Evolutionary conservation across 2,113 vertebrate genomes (phyloP), one percentile per base, ranked within the genome.

Genomic region (Pleuronectes platessa): DNA sequence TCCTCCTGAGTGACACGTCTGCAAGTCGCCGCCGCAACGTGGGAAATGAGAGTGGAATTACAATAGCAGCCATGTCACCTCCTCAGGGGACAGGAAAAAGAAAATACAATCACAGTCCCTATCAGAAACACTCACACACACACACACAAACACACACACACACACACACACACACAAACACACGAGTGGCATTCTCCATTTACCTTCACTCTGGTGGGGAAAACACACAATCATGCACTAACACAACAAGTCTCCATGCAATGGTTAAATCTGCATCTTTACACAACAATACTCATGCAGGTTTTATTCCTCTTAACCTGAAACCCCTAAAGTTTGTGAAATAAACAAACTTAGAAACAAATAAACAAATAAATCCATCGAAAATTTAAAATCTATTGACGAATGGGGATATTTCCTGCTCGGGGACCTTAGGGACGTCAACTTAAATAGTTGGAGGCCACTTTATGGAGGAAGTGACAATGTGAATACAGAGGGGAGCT

Each of bases 21-120:
- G 79, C 90, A 85, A 85, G 88, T 92, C 86, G 66, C 87, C 76
- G 62, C 77, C 69, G 84, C 81, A 74, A 83, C 79, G 81, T 74
- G 82, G 93, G 89, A 93, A 94, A 94, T 94, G 92, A 92, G 90
- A 94, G 90, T 89, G 92, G 91, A 93, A 94, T 94, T 93, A 93
- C 92, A 94, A 93, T 93, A 90, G 73, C 89, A 81, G 85, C 86
- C 83, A 82, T 91, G 91, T 94, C 90, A 91, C 90, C 92, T 93
- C 91, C 91, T 94, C 88, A 62, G 89, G 90, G 90, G 92, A 92
- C 81, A 87, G 83, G 85, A 79, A 86, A 81, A 92, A 85, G 81
- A 88, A 91, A 93, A 93, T 85, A 92, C 90, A 92, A 90, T 91
- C 91, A 91, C 82, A 70, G 71, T 86, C 80, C 64, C 82, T 61